A percentile compares a stretch with the other conserved stretches of the same genome.
Evolutionary conservation across 2,888 invertebrate genomes (phyloP).

Genomic region (Himalopsyche tibetana): DNA sequence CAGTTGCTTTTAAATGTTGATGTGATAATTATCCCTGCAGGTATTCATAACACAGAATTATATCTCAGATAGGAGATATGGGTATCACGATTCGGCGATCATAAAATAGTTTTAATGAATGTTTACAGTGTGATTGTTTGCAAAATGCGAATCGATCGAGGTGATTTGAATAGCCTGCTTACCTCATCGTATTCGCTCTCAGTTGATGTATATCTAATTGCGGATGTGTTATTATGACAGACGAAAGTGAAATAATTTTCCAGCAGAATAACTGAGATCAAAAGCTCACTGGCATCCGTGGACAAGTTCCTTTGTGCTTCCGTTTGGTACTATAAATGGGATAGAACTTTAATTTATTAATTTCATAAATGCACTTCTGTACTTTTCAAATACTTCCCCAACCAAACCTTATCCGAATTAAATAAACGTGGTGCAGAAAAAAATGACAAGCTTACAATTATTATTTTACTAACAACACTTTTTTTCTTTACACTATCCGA

Average conservation of each 20-base stretch:
- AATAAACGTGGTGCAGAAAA: too few species aligned
- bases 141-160: not conserved
- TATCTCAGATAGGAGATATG: not conserved
- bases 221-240: not conserved
- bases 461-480: too few species aligned
- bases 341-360: too few species aligned
- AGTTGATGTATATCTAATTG: not conserved
- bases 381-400: too few species aligned
- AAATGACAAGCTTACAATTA: too few species aligned
- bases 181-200: not conserved
- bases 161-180: not conserved
- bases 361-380: too few species aligned
- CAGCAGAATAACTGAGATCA: not conserved
- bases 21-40: not conserved
- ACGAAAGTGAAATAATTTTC: not conserved
- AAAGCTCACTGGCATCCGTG: too few species aligned
- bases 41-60: not conserved
- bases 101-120: conserved; percentile 29
- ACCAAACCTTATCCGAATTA: too few species aligned
- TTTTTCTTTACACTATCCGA: too few species aligned
- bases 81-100: not conserved
- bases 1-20: not conserved
- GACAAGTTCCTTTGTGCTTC: too few species aligned
- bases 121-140: conserved; percentile 1
- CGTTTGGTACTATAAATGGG: too few species aligned